These are phyloP conservation scores for Ctena decussata DNA, from an alignment of 2,888 invertebrate genomes.

Conservation along the genomic window DNA sequence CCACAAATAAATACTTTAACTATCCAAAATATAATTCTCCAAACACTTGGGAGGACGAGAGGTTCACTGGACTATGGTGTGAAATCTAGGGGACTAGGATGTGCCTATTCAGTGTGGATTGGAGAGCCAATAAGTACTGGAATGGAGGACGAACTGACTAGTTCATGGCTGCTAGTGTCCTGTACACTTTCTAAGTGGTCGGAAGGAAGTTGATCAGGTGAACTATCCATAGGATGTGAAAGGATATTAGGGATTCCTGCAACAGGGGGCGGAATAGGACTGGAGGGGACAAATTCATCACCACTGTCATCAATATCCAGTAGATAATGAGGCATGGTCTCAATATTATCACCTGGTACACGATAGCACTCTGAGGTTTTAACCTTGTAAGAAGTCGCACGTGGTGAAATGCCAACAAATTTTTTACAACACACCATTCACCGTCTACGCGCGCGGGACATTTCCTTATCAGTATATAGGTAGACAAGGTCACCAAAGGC, in stretches of 20 bases:
- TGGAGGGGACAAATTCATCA: background rate
- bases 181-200: too few species aligned
- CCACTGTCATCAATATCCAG: background rate
- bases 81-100: background rate
- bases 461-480: too few species aligned
- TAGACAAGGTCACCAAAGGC: too few species aligned
- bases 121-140: background rate
- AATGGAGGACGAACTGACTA: background rate
- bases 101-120: background rate
- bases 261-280: background rate
- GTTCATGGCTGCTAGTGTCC: background rate
- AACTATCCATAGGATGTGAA: background rate
- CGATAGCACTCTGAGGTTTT: constrained; percentile 9
- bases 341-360: background rate
- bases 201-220: too few species aligned
- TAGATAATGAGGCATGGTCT: background rate
- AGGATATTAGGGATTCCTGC: background rate
- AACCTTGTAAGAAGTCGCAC: constrained; percentile 8
- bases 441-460: too few species aligned
- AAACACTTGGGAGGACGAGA: background rate
- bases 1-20: too few species aligned
- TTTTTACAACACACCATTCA: constrained; percentile 24
- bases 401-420: background rate
- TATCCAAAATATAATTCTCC: background rate
- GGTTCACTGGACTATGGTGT: background rate